Evolutionary conservation across 2,888 invertebrate species (phyloP).

Genomic region (Lucinisca nassula): DNA sequence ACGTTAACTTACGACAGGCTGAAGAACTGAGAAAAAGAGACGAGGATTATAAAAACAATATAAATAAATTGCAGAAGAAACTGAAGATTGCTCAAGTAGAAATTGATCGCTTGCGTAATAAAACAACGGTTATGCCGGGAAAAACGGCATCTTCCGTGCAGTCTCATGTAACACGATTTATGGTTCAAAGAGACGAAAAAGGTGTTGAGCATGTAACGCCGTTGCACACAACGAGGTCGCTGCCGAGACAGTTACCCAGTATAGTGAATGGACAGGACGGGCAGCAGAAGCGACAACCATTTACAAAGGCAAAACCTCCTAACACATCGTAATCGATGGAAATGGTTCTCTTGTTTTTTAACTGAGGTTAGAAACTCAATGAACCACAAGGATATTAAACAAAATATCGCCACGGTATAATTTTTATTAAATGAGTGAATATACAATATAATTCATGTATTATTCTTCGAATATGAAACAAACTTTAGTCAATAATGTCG

Average conservation of each 20-base stretch:
- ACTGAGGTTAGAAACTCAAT: no score
- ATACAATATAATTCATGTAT: no score
- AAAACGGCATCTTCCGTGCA: slow-evolving; percentile 56
- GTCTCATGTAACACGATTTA: slow-evolving; percentile 42
- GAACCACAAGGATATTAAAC: no score
- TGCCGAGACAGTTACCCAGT: background rate
- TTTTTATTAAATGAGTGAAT: no score
- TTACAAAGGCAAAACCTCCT: background rate
- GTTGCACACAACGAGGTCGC: background rate
- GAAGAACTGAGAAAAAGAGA: slow-evolving; percentile 54
- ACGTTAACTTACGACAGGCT: slow-evolving; percentile 58
- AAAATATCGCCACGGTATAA: no score
- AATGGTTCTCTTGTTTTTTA: no score
- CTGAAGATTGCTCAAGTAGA: slow-evolving; percentile 46
- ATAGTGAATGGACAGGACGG: background rate
- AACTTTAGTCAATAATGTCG: no score
- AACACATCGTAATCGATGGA: background rate
- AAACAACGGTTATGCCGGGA: slow-evolving; percentile 39
- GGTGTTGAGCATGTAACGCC: slow-evolving; percentile 39
- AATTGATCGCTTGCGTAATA: slow-evolving; percentile 52
- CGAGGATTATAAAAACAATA: slow-evolving; percentile 50
- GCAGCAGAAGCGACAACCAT: background rate
- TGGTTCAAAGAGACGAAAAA: slow-evolving; percentile 32
- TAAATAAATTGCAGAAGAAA: slow-evolving; percentile 49
- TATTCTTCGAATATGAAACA: no score